A percentile compares a stretch with the other conserved stretches of the same genome.
These are phyloP conservation scores for Oedothorax gibbosus DNA, from an alignment of 1,140 invertebrate genomes.

Conservation along the genomic window DNA sequence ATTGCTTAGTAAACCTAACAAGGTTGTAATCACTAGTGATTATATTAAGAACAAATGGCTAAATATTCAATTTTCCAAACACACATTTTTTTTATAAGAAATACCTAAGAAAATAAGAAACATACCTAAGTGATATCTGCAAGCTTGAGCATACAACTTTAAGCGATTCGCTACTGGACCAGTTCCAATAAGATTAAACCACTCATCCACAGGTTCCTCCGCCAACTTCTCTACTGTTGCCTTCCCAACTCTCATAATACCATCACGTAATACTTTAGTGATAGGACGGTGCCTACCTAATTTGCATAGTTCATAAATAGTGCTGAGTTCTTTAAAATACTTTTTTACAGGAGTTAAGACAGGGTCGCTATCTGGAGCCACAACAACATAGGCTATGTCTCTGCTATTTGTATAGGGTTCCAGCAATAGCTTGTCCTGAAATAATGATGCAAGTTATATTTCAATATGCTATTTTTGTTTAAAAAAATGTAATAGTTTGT, in stretches of 20 bases:
- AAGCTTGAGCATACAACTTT: constrained; percentile 85
- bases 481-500: too few species aligned
- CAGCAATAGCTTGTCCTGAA: constrained; percentile 84
- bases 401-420: constrained; percentile 93
- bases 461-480: too few species aligned
- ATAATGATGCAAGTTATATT: not conserved
- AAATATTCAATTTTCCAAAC: too few species aligned
- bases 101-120: constrained; percentile 5
- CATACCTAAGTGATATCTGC: constrained; percentile 65
- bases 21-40: too few species aligned
- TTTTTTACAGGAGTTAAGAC: constrained; percentile 81
- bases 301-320: constrained; percentile 84
- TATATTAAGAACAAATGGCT: too few species aligned
- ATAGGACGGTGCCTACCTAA: constrained; percentile 64
- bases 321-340: constrained; percentile 93
- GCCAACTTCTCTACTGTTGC: constrained; percentile 73
- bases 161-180: constrained; percentile 83
- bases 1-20: not conserved
- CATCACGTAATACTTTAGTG: constrained; percentile 68
- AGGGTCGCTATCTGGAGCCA: constrained; percentile 91
- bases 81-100: not conserved
- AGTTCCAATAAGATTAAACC: constrained; percentile 83
- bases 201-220: constrained; percentile 87
- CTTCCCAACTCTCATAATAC: constrained; percentile 88
- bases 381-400: constrained; percentile 93